Evolutionary conservation across 2,113 vertebrate species (phyloP).

Genomic region (Vulpes vulpes): DNA sequence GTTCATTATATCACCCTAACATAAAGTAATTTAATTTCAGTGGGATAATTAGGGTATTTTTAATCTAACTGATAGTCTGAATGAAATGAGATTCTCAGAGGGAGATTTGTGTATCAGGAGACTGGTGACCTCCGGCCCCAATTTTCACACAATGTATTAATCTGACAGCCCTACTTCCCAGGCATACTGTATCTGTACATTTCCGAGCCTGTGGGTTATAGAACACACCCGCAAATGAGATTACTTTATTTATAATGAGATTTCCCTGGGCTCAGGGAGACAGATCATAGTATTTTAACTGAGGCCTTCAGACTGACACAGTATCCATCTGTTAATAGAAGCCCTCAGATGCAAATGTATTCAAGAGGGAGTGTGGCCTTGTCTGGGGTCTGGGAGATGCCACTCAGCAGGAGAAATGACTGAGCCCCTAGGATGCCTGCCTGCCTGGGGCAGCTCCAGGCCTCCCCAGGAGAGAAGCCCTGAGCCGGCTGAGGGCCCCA

Average conservation of each 20-base stretch:
- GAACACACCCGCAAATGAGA: slow-evolving; percentile 63
- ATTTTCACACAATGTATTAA: slow-evolving; percentile 91
- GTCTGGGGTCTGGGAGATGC: neutral
- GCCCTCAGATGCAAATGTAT: neutral
- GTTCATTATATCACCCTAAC: slow-evolving; percentile 92
- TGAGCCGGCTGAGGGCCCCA: fast-evolving
- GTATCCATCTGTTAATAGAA: neutral
- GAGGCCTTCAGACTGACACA: slow-evolving; percentile 52
- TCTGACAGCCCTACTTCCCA: slow-evolving; percentile 87
- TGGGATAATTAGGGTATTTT: slow-evolving; percentile 93
- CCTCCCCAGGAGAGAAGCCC: neutral
- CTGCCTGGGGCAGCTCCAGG: neutral
- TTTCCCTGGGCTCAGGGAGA: slow-evolving; percentile 60
- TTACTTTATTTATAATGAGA: slow-evolving; percentile 78
- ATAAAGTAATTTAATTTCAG: slow-evolving; percentile 94
- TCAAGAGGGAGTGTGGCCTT: neutral
- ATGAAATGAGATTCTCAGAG: slow-evolving; percentile 93
- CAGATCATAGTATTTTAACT: slow-evolving; percentile 71
- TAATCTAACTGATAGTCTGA: slow-evolving; percentile 94
- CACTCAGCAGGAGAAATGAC: neutral
- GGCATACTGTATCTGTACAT: slow-evolving; percentile 64
- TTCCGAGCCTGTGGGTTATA: slow-evolving; percentile 74
- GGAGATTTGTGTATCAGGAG: slow-evolving; percentile 90
- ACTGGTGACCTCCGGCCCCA: slow-evolving; percentile 89
- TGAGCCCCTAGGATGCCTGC: neutral